Evolutionary conservation across 2,113 vertebrate genomes (phyloP).

Genomic region (Thamnaconus septentrionalis): DNA sequence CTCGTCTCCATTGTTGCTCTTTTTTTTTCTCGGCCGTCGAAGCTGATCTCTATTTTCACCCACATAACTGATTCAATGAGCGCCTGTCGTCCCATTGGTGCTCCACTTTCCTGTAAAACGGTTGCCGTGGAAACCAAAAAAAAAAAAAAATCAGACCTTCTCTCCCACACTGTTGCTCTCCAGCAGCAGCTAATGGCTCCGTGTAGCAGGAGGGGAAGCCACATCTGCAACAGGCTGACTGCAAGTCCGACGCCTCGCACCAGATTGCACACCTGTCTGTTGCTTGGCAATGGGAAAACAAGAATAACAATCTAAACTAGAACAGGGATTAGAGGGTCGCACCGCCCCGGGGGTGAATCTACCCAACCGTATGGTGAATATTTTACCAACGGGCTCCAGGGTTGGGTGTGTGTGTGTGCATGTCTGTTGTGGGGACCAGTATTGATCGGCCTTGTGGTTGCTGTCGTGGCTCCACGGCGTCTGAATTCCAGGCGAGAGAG

Average conservation of each 20-base stretch:
- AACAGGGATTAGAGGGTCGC: slow-evolving; percentile 12
- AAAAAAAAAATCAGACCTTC: slow-evolving; percentile 47
- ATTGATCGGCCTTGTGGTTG: slow-evolving; percentile 1
- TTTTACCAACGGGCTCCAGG: not conserved
- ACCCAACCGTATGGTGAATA: no score
- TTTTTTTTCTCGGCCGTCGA: slow-evolving; percentile 51
- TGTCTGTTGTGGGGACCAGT: slow-evolving; percentile 26
- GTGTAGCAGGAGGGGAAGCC: slow-evolving; percentile 50
- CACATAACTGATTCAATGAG: slow-evolving; percentile 64
- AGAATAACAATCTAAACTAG: no score
- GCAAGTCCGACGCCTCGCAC: slow-evolving; percentile 27
- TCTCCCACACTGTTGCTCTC: slow-evolving; percentile 52
- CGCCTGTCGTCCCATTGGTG: slow-evolving; percentile 60
- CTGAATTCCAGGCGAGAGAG: slow-evolving; percentile 44
- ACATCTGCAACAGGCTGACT: slow-evolving; percentile 53
- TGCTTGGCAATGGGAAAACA: not conserved
- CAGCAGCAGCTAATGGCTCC: slow-evolving; percentile 59
- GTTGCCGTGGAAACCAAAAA: slow-evolving; percentile 76
- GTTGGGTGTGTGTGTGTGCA: slow-evolving; percentile 5
- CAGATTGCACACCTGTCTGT: slow-evolving; percentile 11
- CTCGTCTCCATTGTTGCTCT: slow-evolving; percentile 63
- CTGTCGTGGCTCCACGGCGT: slow-evolving; percentile 10
- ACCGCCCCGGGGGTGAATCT: slow-evolving; percentile 21
- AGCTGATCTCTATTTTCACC: slow-evolving; percentile 56
- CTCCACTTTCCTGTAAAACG: slow-evolving; percentile 66